Evolutionary conservation across 2,797 vertebrate species (phyloP), one percentile per base, ranked within the genome.

Genomic region (Acrossocheilus fasciatus): DNA sequence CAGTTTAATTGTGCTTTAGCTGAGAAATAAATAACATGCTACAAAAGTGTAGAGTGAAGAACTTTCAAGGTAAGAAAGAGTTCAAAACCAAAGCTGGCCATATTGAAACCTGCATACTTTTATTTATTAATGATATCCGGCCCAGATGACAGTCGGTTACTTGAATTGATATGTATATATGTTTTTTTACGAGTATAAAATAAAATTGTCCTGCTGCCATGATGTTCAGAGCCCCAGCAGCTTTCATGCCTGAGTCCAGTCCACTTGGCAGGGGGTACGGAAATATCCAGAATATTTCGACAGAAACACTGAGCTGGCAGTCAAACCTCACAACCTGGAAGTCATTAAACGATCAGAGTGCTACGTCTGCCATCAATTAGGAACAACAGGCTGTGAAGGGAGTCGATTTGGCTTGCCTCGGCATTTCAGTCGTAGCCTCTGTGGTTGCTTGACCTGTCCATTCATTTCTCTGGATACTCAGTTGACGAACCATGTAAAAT

Each of bases 341-440:
- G 90, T 90, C 69, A 91, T 94, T 94, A 92, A 91, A 68, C 6
- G 84, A 88, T 92, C 80, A 59, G 81, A 81, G 30, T 20, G 26
- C 81, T 81, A 50, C 66, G 92, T 92, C 95, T 95, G 93, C 89
- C 91, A 88, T 92, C 89, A 89, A 86, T 93, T 94, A 92, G 74
- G 62, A 90, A 86, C 84, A 88, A 75, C 69, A 41, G 87, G 77
- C 87, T 82, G 81, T 17, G 72, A 84, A 41, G 64, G 83, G 84
- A 87, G 41, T 83, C 54, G 18, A 70, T 83, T 75, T 62, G 62
- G 88, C 84, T 81, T 54, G 78, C 43, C 54, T 86, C 43, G 36
- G 43, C 8, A 43, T 30, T 84, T 83, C 41, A 54, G 47, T 70
- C 12, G 2, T 41, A 76, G 45, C 59, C 41, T 72, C 75, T 86